Evolutionary conservation across 2,888 invertebrate species (phyloP), one percentile per base, ranked within the genome.

Genomic region (Apamea anceps): DNA sequence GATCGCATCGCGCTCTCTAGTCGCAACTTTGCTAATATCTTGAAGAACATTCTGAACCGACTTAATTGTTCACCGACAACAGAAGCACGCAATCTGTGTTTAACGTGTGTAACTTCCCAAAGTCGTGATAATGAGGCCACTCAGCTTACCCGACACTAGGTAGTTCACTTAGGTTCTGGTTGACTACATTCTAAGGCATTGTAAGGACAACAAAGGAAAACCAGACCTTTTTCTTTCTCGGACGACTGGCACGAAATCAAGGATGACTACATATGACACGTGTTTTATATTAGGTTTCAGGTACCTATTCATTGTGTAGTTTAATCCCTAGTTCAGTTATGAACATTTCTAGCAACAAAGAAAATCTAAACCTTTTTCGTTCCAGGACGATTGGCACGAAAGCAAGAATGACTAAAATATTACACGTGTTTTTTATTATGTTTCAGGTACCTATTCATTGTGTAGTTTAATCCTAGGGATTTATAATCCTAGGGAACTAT

Each of bases 21-120:
- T 93, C 92, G 87, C 91, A 95, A 95, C 94, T 94, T 95, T 91
- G 86, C 91, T 93, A 94, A 94, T 95, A 94, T 94, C 93, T 92
- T 94, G 88, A 88, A 89, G 89, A 93, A 93, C 93, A 92, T 91
- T 94, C 90, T 87, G 90, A 90, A 89, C 84, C 87, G 85, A 89
- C 92, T 92, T 94, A 94, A 94, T 94, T 93, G 93, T 91, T 91
- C 90, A 86, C 87, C 88, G 90, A 90, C 91, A 92, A 91, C 88
- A 88, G 83, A 85, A 85, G 88, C 84, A 88, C 82, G 86, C 90
- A 90, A 91, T 90, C 88, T 89, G 82, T 82, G 85, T 87, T 80
- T 86, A 85, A 87, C 85, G 81, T 87, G 85, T 88, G 85, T 86
- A 85, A 85, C 84, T 88, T 89, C 72, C 72, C 70, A 70, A 83